Base-by-base conservation (phyloP, 1,140 invertebrate genomes). In the Orchesella cincta region DNA sequence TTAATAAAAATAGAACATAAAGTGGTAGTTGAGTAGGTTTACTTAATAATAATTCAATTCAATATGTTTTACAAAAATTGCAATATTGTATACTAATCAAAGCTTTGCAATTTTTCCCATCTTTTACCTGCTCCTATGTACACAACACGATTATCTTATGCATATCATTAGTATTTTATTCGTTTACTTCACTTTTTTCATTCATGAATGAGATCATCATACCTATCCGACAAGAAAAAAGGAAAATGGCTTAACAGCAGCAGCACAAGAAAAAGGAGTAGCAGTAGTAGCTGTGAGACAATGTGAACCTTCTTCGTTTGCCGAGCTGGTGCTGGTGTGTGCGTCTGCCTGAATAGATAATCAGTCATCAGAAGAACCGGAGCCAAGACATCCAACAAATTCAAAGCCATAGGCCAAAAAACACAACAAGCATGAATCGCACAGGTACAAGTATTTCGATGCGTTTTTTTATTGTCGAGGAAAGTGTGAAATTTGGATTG, bases 141-240 rank as follows among this genome's bases (percentile, higher is more conserved):
- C n/a, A n/a, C n/a, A n/a, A n/a, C n/a, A n/a, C n/a, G n/a, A n/a
- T n/a, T n/a, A n/a, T n/a, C n/a, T n/a, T n/a, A n/a, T n/a, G n/a
- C n/a, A n/a, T n/a, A n/a, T n/a, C n/a, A n/a, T n/a, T n/a, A 26
- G 54, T 5, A 57, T 67, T 67, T 67, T 29, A 31, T 29, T 67
- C 62, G 26, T 67, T 57, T 23, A 57, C 52, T 57, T 57, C 52
- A 57, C 31, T 67, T 67, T 67, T 67, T 67, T 31, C 62, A 67
- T 67, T 29, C 26, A 67, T 67, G 31, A 67, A 67, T 67, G 62
- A 67, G 62, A 67, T 67, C 62, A 67, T 67, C 62, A 67, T 67
- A 23, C 62, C 62, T 67, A 67, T 33, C 28, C 1, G 62, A 67
- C 62, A 67, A 67, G 62, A 67, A 67, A 67, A 67, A 18, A 67